Percentiles rank a stretch among this genome's conserved stretches.
phyloP scores from a whole-genome alignment of 2,888 invertebrate genomes.

The Nematopogon swammerdamellus region DNA sequence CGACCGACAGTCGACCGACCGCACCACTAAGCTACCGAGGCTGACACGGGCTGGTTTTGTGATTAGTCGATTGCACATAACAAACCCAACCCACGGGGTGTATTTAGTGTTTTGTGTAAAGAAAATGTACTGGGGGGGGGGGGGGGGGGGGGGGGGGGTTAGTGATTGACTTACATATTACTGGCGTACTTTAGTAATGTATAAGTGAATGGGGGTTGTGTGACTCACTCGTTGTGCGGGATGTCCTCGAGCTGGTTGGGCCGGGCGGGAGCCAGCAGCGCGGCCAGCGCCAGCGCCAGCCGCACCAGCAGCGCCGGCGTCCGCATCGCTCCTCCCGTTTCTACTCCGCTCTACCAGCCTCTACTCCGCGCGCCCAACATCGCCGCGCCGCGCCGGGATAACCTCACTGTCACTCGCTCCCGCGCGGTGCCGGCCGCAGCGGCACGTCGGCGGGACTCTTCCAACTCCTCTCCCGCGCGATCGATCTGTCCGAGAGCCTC shows the following conservation, averaged over 20 bases:
- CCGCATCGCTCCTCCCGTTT: not conserved
- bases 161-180: too few relatives aligned
- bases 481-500: not conserved
- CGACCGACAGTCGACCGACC: too few relatives aligned
- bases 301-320: slow-evolving; percentile 28
- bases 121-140: too few relatives aligned
- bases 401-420: slow-evolving; percentile 23
- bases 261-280: slow-evolving; percentile 43
- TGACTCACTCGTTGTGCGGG: slow-evolving; percentile 88
- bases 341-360: slow-evolving; percentile 22
- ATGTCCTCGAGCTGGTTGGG: slow-evolving; percentile 85
- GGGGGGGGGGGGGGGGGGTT: too few relatives aligned
- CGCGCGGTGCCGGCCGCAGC: not conserved
- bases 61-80: too few relatives aligned
- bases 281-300: slow-evolving; percentile 31
- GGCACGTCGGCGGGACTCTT: slow-evolving; percentile 1
- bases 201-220: slow-evolving; percentile 3
- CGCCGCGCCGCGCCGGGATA: slow-evolving; percentile 17
- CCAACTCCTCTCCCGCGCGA: not conserved
- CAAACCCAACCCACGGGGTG: too few relatives aligned
- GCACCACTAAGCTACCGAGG: too few relatives aligned
- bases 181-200: too few relatives aligned
- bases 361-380: slow-evolving; percentile 22
- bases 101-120: too few relatives aligned
- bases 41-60: too few relatives aligned